Evolutionary conservation across 92 coral and sea anemone species (phyloP).

Genomic region (Epizoanthus ramosus): DNA sequence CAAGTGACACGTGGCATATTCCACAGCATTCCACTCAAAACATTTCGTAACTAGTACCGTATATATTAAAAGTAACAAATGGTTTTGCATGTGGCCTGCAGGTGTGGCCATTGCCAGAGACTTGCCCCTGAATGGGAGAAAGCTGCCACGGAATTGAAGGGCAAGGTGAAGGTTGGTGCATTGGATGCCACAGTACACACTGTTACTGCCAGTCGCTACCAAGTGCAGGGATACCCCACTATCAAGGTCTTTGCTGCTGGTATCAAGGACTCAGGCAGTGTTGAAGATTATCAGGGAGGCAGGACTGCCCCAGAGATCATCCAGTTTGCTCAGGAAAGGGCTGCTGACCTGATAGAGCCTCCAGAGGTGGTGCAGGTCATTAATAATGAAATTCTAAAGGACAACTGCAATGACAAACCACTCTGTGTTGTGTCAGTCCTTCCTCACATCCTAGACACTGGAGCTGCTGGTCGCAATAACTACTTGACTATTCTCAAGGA

Average conservation of each 20-base stretch:
- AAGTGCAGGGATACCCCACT: slow-evolving; percentile 92
- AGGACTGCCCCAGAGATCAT: slow-evolving; percentile 88
- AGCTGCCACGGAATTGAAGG: slow-evolving; percentile 89
- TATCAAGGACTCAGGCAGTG: slow-evolving; percentile 71
- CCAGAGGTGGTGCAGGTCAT: slow-evolving; percentile 81
- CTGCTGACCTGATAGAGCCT: slow-evolving; percentile 81
- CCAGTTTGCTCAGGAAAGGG: slow-evolving; percentile 86
- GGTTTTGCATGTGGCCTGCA: background rate
- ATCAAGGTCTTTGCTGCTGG: slow-evolving; percentile 96
- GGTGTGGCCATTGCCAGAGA: slow-evolving; percentile 99
- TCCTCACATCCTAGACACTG: slow-evolving; percentile 93
- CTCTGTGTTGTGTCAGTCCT: slow-evolving; percentile 86
- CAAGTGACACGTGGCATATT: too few relatives aligned
- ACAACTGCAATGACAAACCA: slow-evolving; percentile 84
- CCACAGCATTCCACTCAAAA: too few relatives aligned
- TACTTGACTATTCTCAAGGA: slow-evolving; percentile 80
- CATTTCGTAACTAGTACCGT: too few relatives aligned
- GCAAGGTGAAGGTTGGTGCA: slow-evolving; percentile 89
- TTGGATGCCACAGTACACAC: slow-evolving; percentile 94
- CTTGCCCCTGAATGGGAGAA: slow-evolving; percentile 98
- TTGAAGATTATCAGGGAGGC: slow-evolving; percentile 85
- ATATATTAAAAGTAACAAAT: background rate
- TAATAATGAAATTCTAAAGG: slow-evolving; percentile 56
- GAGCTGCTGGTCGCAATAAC: slow-evolving; percentile 86
- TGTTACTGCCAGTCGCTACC: slow-evolving; percentile 78